Conservation (phyloP, 2,888 invertebrate species). For the Drosophila vallismaia region DNA sequence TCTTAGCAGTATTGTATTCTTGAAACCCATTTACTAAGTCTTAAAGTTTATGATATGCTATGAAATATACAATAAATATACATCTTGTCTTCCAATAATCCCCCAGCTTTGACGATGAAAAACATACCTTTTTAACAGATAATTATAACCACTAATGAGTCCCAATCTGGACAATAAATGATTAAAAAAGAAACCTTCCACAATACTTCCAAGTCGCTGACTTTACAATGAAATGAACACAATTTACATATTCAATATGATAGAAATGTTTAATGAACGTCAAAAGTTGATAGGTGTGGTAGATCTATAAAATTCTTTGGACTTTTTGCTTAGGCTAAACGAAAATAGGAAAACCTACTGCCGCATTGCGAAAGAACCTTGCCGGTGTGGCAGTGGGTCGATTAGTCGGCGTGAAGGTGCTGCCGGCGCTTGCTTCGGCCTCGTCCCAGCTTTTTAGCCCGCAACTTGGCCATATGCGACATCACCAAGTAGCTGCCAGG, state of each 20-base stretch:
- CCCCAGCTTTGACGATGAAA: neutral
- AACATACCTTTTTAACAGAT: neutral
- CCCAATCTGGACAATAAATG: neutral
- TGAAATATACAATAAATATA: too few species aligned
- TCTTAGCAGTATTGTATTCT: neutral
- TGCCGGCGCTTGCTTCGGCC: conserved; percentile 76
- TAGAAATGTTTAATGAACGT: conserved; percentile 29
- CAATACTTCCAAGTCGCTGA: neutral
- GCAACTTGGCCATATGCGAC: conserved; percentile 92
- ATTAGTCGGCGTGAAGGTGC: conserved; percentile 35
- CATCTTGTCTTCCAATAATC: too few species aligned
- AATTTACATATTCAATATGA: conserved; percentile 5
- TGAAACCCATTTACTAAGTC: neutral
- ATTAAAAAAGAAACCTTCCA: too few species aligned
- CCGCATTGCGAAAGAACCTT: conserved; percentile 9
- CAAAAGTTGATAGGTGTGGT: conserved; percentile 3
- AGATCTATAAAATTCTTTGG: conserved; percentile 22
- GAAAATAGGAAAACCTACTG: conserved; percentile 26
- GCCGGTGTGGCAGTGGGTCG: neutral
- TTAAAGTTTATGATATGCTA: too few species aligned
- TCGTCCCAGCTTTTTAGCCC: conserved; percentile 87
- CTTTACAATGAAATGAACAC: neutral
- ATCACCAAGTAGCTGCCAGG: conserved; percentile 92
- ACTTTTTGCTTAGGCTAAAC: conserved; percentile 15
- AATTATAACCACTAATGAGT: neutral